Evolutionary conservation across 1,140 invertebrate genomes (phyloP).

Genomic region (Palaemon carinicauda): DNA sequence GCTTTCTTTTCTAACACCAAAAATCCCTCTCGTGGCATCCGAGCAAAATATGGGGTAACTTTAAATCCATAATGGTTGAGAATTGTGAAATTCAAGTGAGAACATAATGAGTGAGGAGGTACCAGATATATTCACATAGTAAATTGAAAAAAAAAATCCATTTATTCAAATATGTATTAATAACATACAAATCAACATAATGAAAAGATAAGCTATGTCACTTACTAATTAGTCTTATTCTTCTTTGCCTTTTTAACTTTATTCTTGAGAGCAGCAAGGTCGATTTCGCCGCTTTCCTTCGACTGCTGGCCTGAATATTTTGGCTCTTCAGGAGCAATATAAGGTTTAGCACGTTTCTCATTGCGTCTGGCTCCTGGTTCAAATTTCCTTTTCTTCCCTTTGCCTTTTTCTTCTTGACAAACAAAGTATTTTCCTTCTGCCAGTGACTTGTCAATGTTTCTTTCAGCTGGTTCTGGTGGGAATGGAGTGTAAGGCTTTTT

Average conservation of each 20-base stretch:
- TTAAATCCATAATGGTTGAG: too few relatives aligned
- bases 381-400: conserved; percentile 75
- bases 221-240: conserved; percentile 61
- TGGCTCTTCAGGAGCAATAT: conserved; percentile 82
- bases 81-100: too few relatives aligned
- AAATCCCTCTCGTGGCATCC: too few relatives aligned
- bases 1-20: too few relatives aligned
- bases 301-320: conserved; percentile 58
- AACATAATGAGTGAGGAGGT: too few relatives aligned
- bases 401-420: conserved; percentile 81
- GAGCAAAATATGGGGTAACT: too few relatives aligned
- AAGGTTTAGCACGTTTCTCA: conserved; percentile 80
- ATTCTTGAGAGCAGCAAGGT: conserved; percentile 71
- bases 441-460: conserved; percentile 93
- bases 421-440: conserved; percentile 97
- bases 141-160: too few relatives aligned
- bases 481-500: conserved; percentile 98
- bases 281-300: conserved; percentile 65
- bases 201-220: background rate
- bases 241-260: conserved; percentile 79
- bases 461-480: conserved; percentile 91
- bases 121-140: too few relatives aligned
- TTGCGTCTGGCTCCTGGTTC: conserved; percentile 76
- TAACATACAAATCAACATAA: too few relatives aligned
- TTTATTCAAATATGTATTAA: too few relatives aligned